phyloP scores from a whole-genome alignment of 2,888 invertebrate species.

The Maniola hyperantus region DNA sequence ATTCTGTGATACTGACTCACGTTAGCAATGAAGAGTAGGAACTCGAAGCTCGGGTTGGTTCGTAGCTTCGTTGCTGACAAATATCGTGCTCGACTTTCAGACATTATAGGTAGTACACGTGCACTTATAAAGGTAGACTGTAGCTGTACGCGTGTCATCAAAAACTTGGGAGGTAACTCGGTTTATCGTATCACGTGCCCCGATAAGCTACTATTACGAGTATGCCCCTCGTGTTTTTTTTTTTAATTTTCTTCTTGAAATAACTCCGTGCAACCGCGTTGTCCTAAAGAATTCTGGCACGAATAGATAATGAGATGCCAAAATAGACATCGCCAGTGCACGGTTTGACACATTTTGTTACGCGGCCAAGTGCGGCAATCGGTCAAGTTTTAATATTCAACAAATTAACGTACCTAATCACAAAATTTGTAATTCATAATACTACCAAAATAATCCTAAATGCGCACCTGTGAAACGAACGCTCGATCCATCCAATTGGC shows the following conservation, averaged over 20 bases:
- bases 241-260: constrained; percentile 33
- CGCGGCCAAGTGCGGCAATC: constrained; percentile 49
- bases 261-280: constrained; percentile 36
- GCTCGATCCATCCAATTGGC: too few relatives aligned
- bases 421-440: neutral
- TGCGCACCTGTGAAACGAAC: too few relatives aligned
- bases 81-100: neutral
- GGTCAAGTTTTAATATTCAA: constrained; percentile 44
- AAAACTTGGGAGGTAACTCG: neutral
- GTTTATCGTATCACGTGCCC: neutral
- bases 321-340: constrained; percentile 48
- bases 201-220: neutral
- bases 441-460: neutral
- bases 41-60: too few relatives aligned
- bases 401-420: constrained; percentile 3
- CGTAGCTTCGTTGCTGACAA: too few relatives aligned
- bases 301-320: constrained; percentile 46
- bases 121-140: neutral
- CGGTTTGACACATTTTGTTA: constrained; percentile 50
- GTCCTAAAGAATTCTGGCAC: constrained; percentile 47
- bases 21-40: too few relatives aligned
- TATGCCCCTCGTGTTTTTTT: constrained; percentile 13
- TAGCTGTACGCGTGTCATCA: neutral
- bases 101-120: neutral
- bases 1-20: too few relatives aligned